phyloP scores from a whole-genome alignment of 2,888 invertebrate species.

The Scaptodrosophila latifasciaeformis region DNA sequence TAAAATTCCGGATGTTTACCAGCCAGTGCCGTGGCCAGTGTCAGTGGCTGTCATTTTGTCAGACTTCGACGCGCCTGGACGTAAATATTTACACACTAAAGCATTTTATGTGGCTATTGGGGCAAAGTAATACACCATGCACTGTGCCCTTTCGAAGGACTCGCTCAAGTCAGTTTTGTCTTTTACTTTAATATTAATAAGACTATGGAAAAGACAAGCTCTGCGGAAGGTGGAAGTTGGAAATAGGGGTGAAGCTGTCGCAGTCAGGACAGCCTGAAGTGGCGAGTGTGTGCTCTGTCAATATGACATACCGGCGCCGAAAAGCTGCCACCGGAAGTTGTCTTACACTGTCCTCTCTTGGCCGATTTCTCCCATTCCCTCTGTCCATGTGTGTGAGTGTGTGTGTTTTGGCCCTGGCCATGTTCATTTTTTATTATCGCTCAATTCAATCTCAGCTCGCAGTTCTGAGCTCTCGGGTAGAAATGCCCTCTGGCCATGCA shows the following conservation, averaged over 20 bases:
- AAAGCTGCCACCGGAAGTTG: slow-evolving; percentile 46
- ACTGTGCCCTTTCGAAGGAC: not conserved
- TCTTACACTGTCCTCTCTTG: slow-evolving; percentile 14
- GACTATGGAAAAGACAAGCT: too few relatives aligned
- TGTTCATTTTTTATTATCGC: slow-evolving; percentile 44
- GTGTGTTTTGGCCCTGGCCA: slow-evolving; percentile 22
- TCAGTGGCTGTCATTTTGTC: slow-evolving; percentile 21
- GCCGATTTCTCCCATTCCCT: not conserved
- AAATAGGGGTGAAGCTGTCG: too few relatives aligned
- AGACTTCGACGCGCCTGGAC: slow-evolving; percentile 10
- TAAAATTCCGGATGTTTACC: not conserved
- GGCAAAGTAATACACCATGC: slow-evolving; percentile 12
- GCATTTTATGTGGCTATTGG: slow-evolving; percentile 58
- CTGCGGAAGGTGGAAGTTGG: too few relatives aligned
- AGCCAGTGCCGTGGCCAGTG: not conserved
- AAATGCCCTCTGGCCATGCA: slow-evolving; percentile 14
- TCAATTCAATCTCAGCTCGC: slow-evolving; percentile 48
- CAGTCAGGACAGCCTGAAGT: not conserved
- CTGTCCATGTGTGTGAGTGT: not conserved
- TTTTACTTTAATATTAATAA: slow-evolving; percentile 55
- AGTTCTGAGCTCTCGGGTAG: not conserved
- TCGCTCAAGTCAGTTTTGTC: not conserved
- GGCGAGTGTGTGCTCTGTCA: slow-evolving; percentile 41
- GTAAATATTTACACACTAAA: slow-evolving; percentile 30
- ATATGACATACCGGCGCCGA: slow-evolving; percentile 42